Conservation (phyloP, 2,888 invertebrate species). For the Volucella inflata region DNA sequence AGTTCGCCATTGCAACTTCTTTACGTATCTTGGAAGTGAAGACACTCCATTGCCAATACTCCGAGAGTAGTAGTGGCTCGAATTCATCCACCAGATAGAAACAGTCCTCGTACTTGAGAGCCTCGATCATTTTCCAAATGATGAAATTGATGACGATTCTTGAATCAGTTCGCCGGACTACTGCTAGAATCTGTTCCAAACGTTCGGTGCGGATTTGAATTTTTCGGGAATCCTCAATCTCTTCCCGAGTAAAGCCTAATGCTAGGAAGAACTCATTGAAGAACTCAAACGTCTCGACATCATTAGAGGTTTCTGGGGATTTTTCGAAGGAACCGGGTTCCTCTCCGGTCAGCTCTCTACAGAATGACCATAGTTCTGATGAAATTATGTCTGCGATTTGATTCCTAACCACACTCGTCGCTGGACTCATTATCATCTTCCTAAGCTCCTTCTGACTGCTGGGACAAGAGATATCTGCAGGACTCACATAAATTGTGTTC, state of each 20-base stretch:
- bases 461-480: slow-evolving; percentile 78
- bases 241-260: slow-evolving; percentile 78
- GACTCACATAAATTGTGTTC: slow-evolving; percentile 79
- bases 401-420: slow-evolving; percentile 75
- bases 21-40: slow-evolving; percentile 77
- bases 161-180: slow-evolving; percentile 78
- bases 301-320: slow-evolving; percentile 41
- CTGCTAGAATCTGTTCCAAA: slow-evolving; percentile 76
- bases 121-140: slow-evolving; percentile 80
- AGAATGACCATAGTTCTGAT: slow-evolving; percentile 79
- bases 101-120: slow-evolving; percentile 78
- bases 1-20: slow-evolving; percentile 80
- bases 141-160: slow-evolving; percentile 80
- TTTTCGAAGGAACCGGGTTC: slow-evolving; percentile 32
- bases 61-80: slow-evolving; percentile 79
- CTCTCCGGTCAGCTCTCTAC: slow-evolving; percentile 77
- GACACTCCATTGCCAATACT: slow-evolving; percentile 81
- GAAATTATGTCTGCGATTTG: slow-evolving; percentile 79
- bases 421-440: slow-evolving; percentile 70
- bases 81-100: slow-evolving; percentile 79
- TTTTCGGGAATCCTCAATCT: slow-evolving; percentile 78
- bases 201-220: slow-evolving; percentile 77
- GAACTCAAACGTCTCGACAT: slow-evolving; percentile 77
- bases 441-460: slow-evolving; percentile 69
- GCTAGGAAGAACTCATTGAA: slow-evolving; percentile 77